Percentiles rank a stretch among this genome's conserved stretches.
Evolutionary conservation across 1,140 invertebrate genomes (phyloP).

Genomic region (Bicyclus anynana): DNA sequence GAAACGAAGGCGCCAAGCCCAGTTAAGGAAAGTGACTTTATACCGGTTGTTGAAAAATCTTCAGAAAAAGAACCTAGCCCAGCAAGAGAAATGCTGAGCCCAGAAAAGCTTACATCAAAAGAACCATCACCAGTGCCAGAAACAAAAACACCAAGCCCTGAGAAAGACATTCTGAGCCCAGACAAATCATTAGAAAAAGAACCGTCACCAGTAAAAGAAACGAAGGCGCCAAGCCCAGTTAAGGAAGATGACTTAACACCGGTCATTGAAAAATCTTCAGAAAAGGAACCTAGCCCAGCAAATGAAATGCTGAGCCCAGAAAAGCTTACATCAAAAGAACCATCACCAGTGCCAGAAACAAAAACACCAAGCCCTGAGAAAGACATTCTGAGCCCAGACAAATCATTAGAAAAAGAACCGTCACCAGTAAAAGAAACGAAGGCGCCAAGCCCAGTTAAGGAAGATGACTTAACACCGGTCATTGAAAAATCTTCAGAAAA

Average conservation of each 20-base stretch:
- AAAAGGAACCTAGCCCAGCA: background rate
- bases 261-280: background rate
- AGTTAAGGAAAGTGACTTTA: background rate
- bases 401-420: background rate
- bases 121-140: background rate
- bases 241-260: background rate
- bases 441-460: conserved; percentile 3
- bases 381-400: background rate
- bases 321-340: conserved; percentile 5
- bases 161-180: background rate
- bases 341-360: background rate
- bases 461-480: background rate
- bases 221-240: background rate
- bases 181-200: background rate
- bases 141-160: background rate
- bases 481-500: conserved; percentile 9
- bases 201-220: background rate
- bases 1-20: background rate
- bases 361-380: background rate
- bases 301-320: background rate
- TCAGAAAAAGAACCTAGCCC: background rate
- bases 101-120: conserved; percentile 1
- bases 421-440: too few relatives aligned
- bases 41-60: background rate
- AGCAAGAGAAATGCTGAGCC: background rate